phyloP scores from a whole-genome alignment of 2,113 vertebrate genomes.

The Thamnophis sirtalis region DNA sequence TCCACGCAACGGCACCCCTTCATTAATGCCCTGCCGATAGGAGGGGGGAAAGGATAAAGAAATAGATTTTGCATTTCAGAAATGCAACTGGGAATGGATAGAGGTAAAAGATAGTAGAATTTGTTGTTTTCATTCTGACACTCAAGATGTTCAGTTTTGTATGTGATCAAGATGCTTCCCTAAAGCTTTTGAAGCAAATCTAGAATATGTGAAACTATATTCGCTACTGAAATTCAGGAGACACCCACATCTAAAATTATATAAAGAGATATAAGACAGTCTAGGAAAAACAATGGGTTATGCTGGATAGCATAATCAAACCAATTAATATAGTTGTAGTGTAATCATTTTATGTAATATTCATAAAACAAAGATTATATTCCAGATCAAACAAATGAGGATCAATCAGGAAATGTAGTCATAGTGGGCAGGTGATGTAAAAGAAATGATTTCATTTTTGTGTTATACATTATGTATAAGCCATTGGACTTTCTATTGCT shows the following conservation, averaged over 20 bases:
- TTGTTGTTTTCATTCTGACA: neutral
- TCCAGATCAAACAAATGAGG: neutral
- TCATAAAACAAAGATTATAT: neutral
- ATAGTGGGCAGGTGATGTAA: neutral
- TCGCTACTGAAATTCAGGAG: neutral
- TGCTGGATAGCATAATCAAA: neutral
- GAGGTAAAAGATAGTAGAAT: neutral
- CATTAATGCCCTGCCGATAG: slow-evolving; percentile 76
- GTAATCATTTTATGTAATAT: neutral
- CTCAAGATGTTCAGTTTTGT: neutral
- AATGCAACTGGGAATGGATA: neutral
- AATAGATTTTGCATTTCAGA: neutral
- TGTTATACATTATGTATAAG: neutral
- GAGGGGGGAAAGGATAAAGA: accelerated
- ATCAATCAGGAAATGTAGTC: neutral
- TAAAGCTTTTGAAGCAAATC: neutral
- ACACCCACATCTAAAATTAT: neutral
- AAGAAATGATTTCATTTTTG: neutral
- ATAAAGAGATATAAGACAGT: neutral
- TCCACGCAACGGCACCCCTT: slow-evolving; percentile 95
- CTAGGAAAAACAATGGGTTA: neutral
- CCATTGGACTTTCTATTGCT: neutral
- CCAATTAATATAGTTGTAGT: neutral
- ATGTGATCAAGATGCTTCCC: neutral
- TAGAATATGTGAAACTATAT: neutral